Evolutionary conservation across 2,797 vertebrate genomes (phyloP).

Genomic region (Vultur gryphus): DNA sequence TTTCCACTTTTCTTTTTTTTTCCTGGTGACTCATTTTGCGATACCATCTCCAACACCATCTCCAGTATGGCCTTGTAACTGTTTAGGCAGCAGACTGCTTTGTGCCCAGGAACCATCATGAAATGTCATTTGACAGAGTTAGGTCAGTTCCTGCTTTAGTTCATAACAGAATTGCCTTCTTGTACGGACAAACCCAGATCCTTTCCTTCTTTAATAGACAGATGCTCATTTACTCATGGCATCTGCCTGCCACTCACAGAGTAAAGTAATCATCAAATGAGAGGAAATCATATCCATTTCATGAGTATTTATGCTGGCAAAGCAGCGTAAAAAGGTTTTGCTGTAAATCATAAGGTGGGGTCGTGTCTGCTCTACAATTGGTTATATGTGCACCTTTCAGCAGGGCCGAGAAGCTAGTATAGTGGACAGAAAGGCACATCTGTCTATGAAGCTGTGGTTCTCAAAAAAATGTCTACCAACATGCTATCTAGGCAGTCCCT

Average conservation of each 20-base stretch:
- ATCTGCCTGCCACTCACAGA: not conserved
- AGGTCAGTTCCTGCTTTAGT: not conserved
- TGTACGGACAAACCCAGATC: not conserved
- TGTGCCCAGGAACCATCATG: not conserved
- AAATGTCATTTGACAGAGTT: not conserved
- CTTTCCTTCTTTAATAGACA: not conserved
- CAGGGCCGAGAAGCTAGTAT: not conserved
- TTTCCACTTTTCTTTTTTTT: not conserved
- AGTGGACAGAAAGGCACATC: not conserved
- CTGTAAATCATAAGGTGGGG: not conserved
- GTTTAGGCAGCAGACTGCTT: not conserved
- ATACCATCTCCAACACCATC: not conserved
- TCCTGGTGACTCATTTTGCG: not conserved
- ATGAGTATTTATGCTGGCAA: not conserved
- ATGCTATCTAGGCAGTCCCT: accelerated
- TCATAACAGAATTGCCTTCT: not conserved
- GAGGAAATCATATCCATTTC: not conserved
- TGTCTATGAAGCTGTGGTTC: not conserved
- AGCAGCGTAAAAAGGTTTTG: not conserved
- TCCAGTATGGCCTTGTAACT: not conserved
- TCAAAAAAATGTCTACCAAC: not conserved
- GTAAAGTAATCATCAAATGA: not conserved
- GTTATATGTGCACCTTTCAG: not conserved
- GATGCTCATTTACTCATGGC: not conserved
- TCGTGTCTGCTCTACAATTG: not conserved